Base-by-base conservation (phyloP, 1,140 invertebrate genomes). In the Zaprionus davidi region DNA sequence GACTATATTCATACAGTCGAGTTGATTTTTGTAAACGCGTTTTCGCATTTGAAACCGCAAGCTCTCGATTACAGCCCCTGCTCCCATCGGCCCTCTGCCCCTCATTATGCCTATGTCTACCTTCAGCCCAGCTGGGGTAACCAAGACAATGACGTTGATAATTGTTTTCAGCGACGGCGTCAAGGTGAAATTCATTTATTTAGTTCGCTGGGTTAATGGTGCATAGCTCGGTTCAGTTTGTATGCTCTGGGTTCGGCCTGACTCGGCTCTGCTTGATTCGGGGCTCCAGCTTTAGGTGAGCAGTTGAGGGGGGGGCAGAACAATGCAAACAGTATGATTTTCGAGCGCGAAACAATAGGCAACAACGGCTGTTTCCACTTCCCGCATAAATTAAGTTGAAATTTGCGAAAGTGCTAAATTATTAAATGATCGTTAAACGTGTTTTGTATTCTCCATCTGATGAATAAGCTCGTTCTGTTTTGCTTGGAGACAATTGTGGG, bases 111-210 rank as follows among this genome's bases (percentile, higher is more conserved):
- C 13, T 11, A 58, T 17, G 11, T 24, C 9, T 24, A 34, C 36
- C 36, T 53, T 9, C 11, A 60, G 28, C 28, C 22, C 44, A 64
- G 26, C 26, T 13, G 51, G 51, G 82, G 82, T 57, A 80, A 74
- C 36, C 53, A 71, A 87, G 85, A 78, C 84, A 78, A 83, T 88
- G 81, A 90, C 85, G 84, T 88, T 84, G 81, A 58, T 34, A 76
- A 88, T 73, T 79, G 76, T 82, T 82, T 82, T 63, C 26, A 80
- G 73, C 68, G 38, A 66, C 65, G 68, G 80, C 84, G 57, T 90
- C 85, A 90, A 90, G 85, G 85, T 90, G 85, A 90, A 82, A 90
- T 90, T 73, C 76, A 90, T 90, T 90, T 87, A 88, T 59, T 79
- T 57, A 60, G 64, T 76, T 84, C 76, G 85, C 76, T 85, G 64